Base-by-base conservation (phyloP, 2,888 invertebrate genomes). In the Mycogona germanica region DNA sequence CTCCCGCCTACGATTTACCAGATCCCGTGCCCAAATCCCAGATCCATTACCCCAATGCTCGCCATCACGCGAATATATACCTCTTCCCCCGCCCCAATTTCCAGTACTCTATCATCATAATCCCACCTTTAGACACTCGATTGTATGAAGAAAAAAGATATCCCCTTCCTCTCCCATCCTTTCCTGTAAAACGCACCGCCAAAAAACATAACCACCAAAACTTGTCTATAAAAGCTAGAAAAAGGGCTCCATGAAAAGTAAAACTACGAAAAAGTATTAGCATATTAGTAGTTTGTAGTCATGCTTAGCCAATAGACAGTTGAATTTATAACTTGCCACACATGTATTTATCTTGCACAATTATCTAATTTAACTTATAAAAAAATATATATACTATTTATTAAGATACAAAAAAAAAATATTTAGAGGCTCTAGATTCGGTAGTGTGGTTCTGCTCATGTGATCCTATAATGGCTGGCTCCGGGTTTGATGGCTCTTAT, bases 331-430 rank as follows among this genome's bases (percentile, higher is more conserved):
- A 47, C 47, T 32, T 32, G 35, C 32, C 51, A 51, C n/a, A n/a
- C 51, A 42, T 51, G 51, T 52, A 52, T 52, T 52, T 52, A 52
- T 52, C 52, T 46, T 25, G 52, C 52, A 52, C 52, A 46, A 51
- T 52, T 25, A 45, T 50, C 50, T 50, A 50, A 40, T 50, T 50
- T 50, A 50, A 19, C 47, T 47, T 30, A 47, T 32, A 30, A 47
- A 32, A 47, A 32, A 47, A 47, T 44, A 47, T 47, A 30, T 47
- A 47, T 47, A 47, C 30, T 32, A 32, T 32, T 12, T 32, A 32
- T 32, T 32, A 32, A 32, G 9, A 32, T 32, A 32, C n/a, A 12
- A 12, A 32, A 32, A 47, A 47, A 47, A 47, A 47, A 19, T 47
- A 47, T 30, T 32, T 35, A 47, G 32, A 47, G 32, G 47, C 29